Percentiles rank a stretch among this genome's conserved stretches.
Conservation (phyloP, 1,140 invertebrate species). For the Bombus difficillimus region DNA sequence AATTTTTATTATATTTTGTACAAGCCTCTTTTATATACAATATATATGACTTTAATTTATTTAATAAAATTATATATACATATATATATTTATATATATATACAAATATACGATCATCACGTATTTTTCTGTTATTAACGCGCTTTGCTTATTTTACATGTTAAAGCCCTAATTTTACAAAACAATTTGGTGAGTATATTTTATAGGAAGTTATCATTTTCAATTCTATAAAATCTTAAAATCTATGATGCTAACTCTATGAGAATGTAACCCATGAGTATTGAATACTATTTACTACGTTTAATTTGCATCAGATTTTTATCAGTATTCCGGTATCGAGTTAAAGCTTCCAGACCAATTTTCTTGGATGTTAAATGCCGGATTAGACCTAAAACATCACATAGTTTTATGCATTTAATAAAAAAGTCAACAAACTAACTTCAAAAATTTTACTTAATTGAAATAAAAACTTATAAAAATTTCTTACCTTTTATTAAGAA, state of each 20-base stretch:
- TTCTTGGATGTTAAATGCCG: slow-evolving; percentile 77
- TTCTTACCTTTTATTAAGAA: slow-evolving; percentile 71
- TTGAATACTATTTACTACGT: not conserved
- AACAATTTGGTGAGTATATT: not conserved
- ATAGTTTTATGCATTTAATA: not conserved
- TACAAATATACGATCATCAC: not conserved
- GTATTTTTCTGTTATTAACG: not conserved
- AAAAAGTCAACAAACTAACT: not conserved
- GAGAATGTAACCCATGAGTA: not conserved
- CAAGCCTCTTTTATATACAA: not conserved
- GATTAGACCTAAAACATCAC: slow-evolving; percentile 77
- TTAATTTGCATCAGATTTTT: not conserved
- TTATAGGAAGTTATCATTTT: not conserved
- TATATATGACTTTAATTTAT: not conserved
- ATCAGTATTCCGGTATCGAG: slow-evolving; percentile 29
- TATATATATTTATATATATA: not conserved
- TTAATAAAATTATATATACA: not conserved
- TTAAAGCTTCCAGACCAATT: slow-evolving; percentile 63
- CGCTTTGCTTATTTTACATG: not conserved
- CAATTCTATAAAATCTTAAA: slow-evolving; percentile 11
- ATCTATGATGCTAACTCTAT: not conserved
- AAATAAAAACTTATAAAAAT: slow-evolving; percentile 1
- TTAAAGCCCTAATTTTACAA: not conserved
- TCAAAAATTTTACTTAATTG: not conserved
- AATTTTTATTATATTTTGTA: slow-evolving; percentile 6